Evolutionary conservation across 2,113 vertebrate species (phyloP).

Genomic region (Lutjanus erythropterus): DNA sequence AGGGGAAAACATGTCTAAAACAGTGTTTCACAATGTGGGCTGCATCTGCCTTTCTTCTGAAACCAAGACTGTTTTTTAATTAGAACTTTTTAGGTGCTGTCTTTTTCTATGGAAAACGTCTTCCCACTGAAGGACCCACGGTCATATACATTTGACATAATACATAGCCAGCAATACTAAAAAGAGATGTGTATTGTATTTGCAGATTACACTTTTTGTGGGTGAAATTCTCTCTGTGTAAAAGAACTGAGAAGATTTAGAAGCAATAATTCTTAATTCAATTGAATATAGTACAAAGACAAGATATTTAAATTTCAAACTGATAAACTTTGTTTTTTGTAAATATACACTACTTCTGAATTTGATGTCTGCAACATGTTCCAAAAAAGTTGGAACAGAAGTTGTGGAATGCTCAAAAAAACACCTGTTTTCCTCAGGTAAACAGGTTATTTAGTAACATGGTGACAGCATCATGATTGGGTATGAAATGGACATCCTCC

Average conservation of each 20-base stretch:
- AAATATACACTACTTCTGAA: too few species aligned
- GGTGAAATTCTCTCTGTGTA: neutral
- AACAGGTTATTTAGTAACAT: too few species aligned
- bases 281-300: too few species aligned
- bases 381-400: too few species aligned
- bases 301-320: too few species aligned
- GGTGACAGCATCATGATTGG: too few species aligned
- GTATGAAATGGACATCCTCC: too few species aligned
- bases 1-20: neutral
- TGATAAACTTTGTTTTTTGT: too few species aligned
- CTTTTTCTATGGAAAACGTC: neutral
- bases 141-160: neutral
- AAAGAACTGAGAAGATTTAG: neutral
- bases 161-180: neutral
- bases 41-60: neutral
- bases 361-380: too few species aligned
- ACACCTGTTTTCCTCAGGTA: too few species aligned
- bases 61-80: neutral
- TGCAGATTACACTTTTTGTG: neutral
- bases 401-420: too few species aligned
- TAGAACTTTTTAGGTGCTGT: neutral
- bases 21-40: neutral
- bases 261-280: too few species aligned
- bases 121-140: neutral
- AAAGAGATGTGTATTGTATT: neutral